Evolutionary conservation across 2,113 vertebrate genomes (phyloP).

Genomic region (Labeo rohita): DNA sequence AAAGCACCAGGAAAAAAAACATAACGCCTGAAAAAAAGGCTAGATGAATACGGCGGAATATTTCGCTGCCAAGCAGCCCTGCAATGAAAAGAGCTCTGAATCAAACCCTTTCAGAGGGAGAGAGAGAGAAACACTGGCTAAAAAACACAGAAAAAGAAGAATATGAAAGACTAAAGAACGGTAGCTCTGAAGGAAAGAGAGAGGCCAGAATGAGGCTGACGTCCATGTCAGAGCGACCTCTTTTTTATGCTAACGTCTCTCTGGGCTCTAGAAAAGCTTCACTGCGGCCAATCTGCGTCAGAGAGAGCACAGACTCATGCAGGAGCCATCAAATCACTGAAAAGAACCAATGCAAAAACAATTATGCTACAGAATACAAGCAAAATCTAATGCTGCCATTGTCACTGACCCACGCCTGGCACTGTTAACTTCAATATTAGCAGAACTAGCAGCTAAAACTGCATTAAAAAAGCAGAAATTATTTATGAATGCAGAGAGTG

Average conservation of each 20-base stretch:
- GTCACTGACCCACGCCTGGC: background rate
- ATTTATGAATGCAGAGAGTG: background rate
- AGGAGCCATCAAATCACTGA: background rate
- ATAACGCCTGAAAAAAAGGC: slow-evolving; percentile 38
- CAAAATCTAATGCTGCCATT: background rate
- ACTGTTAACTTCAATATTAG: background rate
- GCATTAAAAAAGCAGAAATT: background rate
- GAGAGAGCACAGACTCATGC: slow-evolving; percentile 9
- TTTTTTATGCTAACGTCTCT: slow-evolving; percentile 33
- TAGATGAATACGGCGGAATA: slow-evolving; percentile 52
- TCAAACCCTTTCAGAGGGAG: slow-evolving; percentile 39
- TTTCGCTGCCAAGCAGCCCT: slow-evolving; percentile 51
- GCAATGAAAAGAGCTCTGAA: slow-evolving; percentile 51
- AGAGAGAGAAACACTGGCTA: slow-evolving; percentile 34
- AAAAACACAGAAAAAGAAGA: slow-evolving; percentile 11
- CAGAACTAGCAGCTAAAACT: background rate
- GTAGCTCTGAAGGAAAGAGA: slow-evolving; percentile 5
- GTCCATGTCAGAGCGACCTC: slow-evolving; percentile 41
- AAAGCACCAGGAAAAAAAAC: slow-evolving; percentile 8
- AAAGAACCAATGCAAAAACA: slow-evolving; percentile 22
- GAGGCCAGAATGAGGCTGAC: slow-evolving; percentile 39
- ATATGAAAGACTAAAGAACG: slow-evolving; percentile 13
- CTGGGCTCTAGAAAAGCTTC: slow-evolving; percentile 28
- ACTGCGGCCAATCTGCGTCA: slow-evolving; percentile 43
- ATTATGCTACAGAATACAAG: background rate